Base-by-base conservation (phyloP, 2,797 vertebrate species). In the Pseudotriccus pelzelni region DNA sequence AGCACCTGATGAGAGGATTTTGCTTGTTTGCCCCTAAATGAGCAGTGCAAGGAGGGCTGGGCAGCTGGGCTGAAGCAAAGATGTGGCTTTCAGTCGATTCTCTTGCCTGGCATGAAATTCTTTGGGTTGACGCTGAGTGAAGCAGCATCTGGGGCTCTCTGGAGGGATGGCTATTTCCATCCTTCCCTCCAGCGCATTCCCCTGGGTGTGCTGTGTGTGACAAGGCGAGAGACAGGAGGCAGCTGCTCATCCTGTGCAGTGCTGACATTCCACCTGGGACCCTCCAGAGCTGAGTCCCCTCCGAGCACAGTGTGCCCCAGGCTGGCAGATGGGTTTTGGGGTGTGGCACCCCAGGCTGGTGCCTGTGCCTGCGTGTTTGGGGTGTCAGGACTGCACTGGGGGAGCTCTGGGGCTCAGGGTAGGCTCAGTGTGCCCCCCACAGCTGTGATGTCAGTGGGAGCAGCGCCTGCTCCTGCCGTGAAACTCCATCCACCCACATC, bases 261-360 rank as follows among this genome's bases (percentile, higher is more conserved):
- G 37, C 87, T 74, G 9, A 3, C 4, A 1, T 46, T n/a, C 72
- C 12, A 2, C 0, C 0, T 23, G 46, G 73, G 60, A 63, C 7
- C 56, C 52, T 52, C 41, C 24, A 36, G 8, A 59, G 36, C 76
- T 0, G 0, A 15, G 10, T 46, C 3, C 43, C 11, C 46, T n/a
- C 43, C 0, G 0, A 21, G 69, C 52, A 34, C 1, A 6, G 56
- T 0, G 0, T 84, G 66, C 12, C 34, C 64, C 0, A 6, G n/a
- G 70, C 58, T 94, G 70, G 25, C 9, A 12, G 5, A 3, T 66
- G 67, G 8, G 13, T 21, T 50, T 8, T 43, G 36, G 13, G 62
- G 63, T 30, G 15, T 44, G 28, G 3, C n/a, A 62, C 2, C 27
- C n/a, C 50, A 7, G 17, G 2, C 58, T 68, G 70, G 20, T 21